These are phyloP conservation scores for Geotrupes spiniger DNA, from an alignment of 2,888 invertebrate genomes.

Conservation along the genomic window DNA sequence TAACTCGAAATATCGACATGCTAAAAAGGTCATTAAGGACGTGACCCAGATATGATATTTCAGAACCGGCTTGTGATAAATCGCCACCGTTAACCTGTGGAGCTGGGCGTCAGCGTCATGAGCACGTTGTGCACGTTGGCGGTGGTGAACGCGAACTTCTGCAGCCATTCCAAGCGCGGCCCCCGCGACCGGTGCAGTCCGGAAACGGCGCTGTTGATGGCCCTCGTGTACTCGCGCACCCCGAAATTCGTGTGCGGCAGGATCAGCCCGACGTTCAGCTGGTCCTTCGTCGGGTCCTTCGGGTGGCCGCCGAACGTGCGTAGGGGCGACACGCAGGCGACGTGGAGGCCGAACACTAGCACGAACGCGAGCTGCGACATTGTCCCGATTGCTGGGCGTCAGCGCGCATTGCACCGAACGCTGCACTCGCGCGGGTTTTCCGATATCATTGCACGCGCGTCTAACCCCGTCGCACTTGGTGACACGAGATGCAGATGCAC, in stretches of 20 bases:
- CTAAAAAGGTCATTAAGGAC: slow-evolving; percentile 10
- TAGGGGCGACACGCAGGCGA: slow-evolving; percentile 31
- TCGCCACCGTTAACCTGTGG: slow-evolving; percentile 66
- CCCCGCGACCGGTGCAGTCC: slow-evolving; percentile 59
- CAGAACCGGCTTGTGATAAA: no score
- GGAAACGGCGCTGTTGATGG: slow-evolving; percentile 62
- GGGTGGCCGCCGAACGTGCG: slow-evolving; percentile 29
- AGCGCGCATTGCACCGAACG: slow-evolving; percentile 12
- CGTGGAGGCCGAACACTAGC: slow-evolving; percentile 34
- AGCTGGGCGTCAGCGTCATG: slow-evolving; percentile 72
- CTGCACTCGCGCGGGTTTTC: slow-evolving; percentile 18
- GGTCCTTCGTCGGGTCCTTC: slow-evolving; percentile 30
- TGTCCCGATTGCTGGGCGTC: neutral
- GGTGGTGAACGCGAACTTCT: slow-evolving; percentile 62
- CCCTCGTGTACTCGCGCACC: slow-evolving; percentile 64
- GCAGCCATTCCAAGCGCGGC: slow-evolving; percentile 59
- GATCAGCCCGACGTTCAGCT: slow-evolving; percentile 58
- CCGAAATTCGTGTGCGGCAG: slow-evolving; percentile 63
- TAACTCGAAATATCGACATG: slow-evolving; percentile 4
- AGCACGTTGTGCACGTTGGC: slow-evolving; percentile 63
- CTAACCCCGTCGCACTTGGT: slow-evolving; percentile 17
- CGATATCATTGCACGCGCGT: slow-evolving; percentile 10
- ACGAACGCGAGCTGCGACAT: slow-evolving; percentile 2
- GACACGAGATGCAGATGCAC: slow-evolving; percentile 35
- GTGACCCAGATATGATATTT: slow-evolving; percentile 2